A percentile compares a stretch with the other conserved stretches of the same genome.
Evolutionary conservation across 1,140 invertebrate species (phyloP).

Genomic region (Pachyrhynchus sulphureomaculatus): DNA sequence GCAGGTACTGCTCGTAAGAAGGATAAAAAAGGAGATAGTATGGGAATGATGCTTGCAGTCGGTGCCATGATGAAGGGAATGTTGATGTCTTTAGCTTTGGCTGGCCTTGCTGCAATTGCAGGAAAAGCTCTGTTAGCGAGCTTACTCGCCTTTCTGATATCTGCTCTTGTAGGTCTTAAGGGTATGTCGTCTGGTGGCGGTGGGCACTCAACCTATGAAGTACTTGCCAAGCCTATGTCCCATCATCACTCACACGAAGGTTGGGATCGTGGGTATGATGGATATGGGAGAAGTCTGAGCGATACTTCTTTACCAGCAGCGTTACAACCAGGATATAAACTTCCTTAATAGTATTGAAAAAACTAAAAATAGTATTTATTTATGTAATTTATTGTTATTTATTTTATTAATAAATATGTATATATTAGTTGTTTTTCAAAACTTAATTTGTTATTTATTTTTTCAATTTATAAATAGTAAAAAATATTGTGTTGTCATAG

Average conservation of each 20-base stretch:
- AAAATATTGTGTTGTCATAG: too few species aligned
- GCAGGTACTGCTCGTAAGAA: slow-evolving; percentile 39
- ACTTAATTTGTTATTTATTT: too few species aligned
- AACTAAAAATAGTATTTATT: slow-evolving; percentile 9
- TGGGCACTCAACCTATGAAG: slow-evolving; percentile 79
- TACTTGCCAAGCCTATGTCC: slow-evolving; percentile 75
- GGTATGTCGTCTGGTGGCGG: slow-evolving; percentile 65
- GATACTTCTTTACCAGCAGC: slow-evolving; percentile 50
- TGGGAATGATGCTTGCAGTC: slow-evolving; percentile 60
- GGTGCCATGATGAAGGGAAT: slow-evolving; percentile 71
- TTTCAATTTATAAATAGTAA: too few species aligned
- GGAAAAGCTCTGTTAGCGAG: slow-evolving; percentile 85
- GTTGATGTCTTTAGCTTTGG: slow-evolving; percentile 70
- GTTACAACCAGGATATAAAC: slow-evolving; percentile 46
- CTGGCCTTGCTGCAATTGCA: slow-evolving; percentile 72
- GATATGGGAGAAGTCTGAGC: slow-evolving; percentile 54
- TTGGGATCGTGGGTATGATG: slow-evolving; percentile 61
- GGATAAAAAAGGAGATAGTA: slow-evolving; percentile 58
- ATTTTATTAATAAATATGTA: slow-evolving; percentile 21
- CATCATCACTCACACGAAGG: slow-evolving; percentile 70
- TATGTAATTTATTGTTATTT: slow-evolving; percentile 26
- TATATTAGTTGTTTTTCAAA: too few species aligned
- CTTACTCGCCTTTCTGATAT: slow-evolving; percentile 74
- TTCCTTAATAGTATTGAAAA: slow-evolving; percentile 13
- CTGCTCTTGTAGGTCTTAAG: slow-evolving; percentile 75